phyloP scores from a whole-genome alignment of 2,113 vertebrate species.

The Atractosteus spatula region DNA sequence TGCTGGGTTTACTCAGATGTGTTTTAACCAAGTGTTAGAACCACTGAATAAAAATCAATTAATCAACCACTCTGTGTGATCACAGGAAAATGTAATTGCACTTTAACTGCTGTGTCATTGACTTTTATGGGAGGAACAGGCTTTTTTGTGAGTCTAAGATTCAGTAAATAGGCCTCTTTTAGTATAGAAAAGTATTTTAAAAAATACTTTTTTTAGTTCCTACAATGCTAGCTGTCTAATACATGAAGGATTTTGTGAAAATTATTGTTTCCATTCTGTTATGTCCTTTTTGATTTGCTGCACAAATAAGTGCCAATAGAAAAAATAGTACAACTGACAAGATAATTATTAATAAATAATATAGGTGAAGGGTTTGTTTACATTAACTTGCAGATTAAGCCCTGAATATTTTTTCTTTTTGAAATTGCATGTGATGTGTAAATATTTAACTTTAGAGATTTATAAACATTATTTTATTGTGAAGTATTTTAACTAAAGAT shows the following conservation, averaged over 20 bases:
- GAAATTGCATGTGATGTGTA: slow-evolving; percentile 77
- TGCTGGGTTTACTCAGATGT: no score
- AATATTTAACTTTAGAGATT: slow-evolving; percentile 87
- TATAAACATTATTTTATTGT: slow-evolving; percentile 88
- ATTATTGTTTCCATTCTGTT: slow-evolving; percentile 17
- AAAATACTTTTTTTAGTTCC: slow-evolving; percentile 49
- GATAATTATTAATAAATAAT: slow-evolving; percentile 39
- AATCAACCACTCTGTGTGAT: not conserved
- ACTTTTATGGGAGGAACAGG: not conserved
- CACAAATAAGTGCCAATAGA: slow-evolving; percentile 69
- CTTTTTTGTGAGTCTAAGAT: not conserved
- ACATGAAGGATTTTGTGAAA: slow-evolving; percentile 49
- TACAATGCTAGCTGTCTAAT: slow-evolving; percentile 36
- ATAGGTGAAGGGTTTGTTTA: slow-evolving; percentile 11
- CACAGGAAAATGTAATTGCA: not conserved
- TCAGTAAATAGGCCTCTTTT: no score
- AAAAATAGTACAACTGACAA: slow-evolving; percentile 57
- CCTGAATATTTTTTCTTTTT: slow-evolving; percentile 64
- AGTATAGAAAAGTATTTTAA: not conserved
- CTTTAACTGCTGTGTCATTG: not conserved
- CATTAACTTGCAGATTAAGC: slow-evolving; percentile 32
- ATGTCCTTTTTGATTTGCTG: slow-evolving; percentile 55
- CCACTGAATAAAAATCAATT: not conserved
- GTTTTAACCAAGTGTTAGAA: no score
- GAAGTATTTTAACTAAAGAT: slow-evolving; percentile 80